Evolutionary conservation across 2,797 vertebrate genomes (phyloP), one percentile per base, ranked within the genome.

Genomic region (Gallinago stenura): DNA sequence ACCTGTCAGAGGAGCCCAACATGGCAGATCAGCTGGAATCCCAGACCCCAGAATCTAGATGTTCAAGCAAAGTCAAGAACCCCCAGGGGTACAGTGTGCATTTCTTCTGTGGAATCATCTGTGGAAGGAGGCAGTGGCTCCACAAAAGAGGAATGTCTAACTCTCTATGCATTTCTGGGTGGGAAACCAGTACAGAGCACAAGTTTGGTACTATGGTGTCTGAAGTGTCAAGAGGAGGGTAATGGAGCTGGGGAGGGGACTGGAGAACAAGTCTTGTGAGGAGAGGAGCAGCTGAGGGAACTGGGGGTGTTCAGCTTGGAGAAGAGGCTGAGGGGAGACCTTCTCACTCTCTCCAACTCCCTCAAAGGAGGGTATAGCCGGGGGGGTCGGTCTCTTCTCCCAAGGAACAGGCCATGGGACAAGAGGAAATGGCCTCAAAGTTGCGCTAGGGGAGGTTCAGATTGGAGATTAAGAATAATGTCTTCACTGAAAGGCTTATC

Each of bases 41-140:
- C 22, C n/a, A 62, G 48, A 50, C 5, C 3, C 21, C 25, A 78
- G 35, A 57, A 75, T 24, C 8, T n/a, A n/a, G n/a, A 48, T 30
- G 26, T 9, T 25, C n/a, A 35, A 81, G 64, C 31, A 21, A 87
- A 89, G 57, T 25, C 57, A 68, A 66, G 35, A 26, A 71, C 1
- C 13, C 2, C 6, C 15, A 76, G 39, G 1, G 25, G 43, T 15
- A 51, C 2, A 1, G 31, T 57, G 43, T 12, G 3, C 7, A 16
- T 16, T 79, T 72, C 39, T 81, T 58, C 73, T 56, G 10, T 11
- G 75, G 65, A 25, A 41, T 39, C 37, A 28, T 13, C 25, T 22
- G 5, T 2, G 10, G 51, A 21, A 78, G 2, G 1, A 89, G 35
- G 35, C 54, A 81, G 30, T 0, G 60, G 81, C 64, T 89, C 72